A percentile compares a stretch with the other conserved stretches of the same genome.
Evolutionary conservation across 53 echinoderm and acorn worm species (phyloP).

Genomic region (Actinopyga echinites): DNA sequence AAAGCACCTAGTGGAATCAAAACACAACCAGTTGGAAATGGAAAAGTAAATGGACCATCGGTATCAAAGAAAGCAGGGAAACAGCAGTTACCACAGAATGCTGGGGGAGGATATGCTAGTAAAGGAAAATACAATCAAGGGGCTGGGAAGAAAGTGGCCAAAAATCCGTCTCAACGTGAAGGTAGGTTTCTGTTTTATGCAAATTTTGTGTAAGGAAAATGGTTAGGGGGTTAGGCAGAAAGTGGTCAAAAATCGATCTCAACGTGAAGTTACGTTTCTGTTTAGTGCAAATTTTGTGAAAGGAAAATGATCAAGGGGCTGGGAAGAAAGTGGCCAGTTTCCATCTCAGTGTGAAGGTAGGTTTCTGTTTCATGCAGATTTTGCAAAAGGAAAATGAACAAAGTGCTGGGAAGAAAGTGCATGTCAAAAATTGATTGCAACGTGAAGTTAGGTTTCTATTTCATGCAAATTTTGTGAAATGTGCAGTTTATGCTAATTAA

Average conservation of each 20-base stretch:
- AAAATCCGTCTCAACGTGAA: background rate
- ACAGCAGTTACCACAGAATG: slow-evolving; percentile 11
- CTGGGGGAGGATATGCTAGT: background rate
- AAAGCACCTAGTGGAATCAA: slow-evolving; percentile 4
- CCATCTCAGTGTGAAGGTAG: background rate
- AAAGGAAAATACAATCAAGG: slow-evolving; percentile 2
- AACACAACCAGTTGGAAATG: background rate
- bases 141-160: background rate
- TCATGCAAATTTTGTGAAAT: no score
- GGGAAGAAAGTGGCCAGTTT: background rate
- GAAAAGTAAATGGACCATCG: background rate
- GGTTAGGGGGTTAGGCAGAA: no score
- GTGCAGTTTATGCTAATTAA: no score
- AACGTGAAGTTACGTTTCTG: no score
- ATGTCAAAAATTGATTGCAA: no score
- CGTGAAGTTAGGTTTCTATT: no score
- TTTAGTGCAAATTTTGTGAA: no score
- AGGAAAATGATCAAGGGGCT: background rate
- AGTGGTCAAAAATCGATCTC: no score
- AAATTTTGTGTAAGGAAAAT: no score
- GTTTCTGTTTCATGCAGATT: no score
- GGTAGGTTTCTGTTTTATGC: background rate
- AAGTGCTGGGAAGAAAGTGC: no score
- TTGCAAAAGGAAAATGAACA: no score
- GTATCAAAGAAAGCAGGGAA: background rate